Evolutionary conservation across 2,797 vertebrate species (phyloP).

Genomic region (Chaetophractus vellerosus): DNA sequence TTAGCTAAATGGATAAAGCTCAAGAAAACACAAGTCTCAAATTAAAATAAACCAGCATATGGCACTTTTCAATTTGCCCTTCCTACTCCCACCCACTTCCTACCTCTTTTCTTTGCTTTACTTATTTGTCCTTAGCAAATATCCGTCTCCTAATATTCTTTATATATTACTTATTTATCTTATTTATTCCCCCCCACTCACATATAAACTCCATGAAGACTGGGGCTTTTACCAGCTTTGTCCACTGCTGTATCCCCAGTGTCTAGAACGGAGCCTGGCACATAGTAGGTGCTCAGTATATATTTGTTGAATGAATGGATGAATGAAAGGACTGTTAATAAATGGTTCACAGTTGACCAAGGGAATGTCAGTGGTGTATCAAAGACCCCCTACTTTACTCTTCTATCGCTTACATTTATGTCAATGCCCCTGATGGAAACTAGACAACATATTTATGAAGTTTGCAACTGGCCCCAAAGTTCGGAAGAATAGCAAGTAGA

Average conservation of each 20-base stretch:
- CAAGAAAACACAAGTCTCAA: not conserved
- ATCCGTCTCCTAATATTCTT: not conserved
- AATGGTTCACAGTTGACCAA: not conserved
- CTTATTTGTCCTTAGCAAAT: not conserved
- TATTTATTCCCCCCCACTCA: not conserved
- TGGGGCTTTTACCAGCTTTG: not conserved
- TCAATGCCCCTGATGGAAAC: not conserved
- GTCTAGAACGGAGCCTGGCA: not conserved
- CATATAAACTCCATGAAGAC: not conserved
- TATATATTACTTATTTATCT: not conserved
- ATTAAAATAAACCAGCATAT: not conserved
- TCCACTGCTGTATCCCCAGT: not conserved
- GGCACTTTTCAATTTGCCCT: not conserved
- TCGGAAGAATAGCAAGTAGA: slow-evolving; percentile 26
- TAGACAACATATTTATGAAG: not conserved
- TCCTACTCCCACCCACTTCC: not conserved
- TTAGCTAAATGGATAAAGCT: not conserved
- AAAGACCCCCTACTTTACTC: not conserved
- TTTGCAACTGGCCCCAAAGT: not conserved
- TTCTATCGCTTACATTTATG: not conserved
- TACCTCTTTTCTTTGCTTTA: not conserved
- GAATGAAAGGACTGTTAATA: not conserved
- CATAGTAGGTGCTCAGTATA: not conserved
- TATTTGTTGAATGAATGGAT: not conserved
- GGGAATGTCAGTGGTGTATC: not conserved